Percentiles rank a stretch among this genome's conserved stretches.
These are phyloP conservation scores for Toxotes chatareus DNA, from an alignment of 2,113 vertebrate genomes.

Conservation along the genomic window DNA sequence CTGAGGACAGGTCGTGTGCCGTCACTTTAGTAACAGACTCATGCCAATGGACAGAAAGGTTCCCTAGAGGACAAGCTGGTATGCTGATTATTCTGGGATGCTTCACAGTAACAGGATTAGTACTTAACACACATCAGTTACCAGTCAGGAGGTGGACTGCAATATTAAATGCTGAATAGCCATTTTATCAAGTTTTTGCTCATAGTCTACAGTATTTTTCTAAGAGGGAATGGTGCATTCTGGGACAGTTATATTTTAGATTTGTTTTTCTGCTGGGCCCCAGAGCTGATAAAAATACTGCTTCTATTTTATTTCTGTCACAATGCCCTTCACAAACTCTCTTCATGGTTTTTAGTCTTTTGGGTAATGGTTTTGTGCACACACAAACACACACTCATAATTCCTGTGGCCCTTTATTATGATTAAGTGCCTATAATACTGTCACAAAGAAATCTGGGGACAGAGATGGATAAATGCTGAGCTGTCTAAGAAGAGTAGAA, in stretches of 20 bases:
- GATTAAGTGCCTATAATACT: background rate
- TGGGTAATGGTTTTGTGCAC: background rate
- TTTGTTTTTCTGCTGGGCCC: conserved; percentile 17
- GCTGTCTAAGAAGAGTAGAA: background rate
- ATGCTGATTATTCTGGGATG: conserved; percentile 68
- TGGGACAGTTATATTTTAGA: conserved; percentile 28
- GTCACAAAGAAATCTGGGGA: background rate
- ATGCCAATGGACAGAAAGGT: conserved; percentile 37
- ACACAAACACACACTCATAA: background rate
- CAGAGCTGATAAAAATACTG: conserved; percentile 41
- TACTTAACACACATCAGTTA: conserved; percentile 39
- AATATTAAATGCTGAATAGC: conserved; percentile 24
- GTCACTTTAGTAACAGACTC: conserved; percentile 54
- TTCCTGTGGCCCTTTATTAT: conserved; percentile 7
- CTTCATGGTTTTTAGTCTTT: conserved; percentile 8
- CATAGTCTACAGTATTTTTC: background rate
- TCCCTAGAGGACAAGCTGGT: conserved; percentile 53
- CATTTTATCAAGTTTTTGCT: conserved; percentile 12
- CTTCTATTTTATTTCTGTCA: conserved; percentile 25
- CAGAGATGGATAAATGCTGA: background rate
- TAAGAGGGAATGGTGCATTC: conserved; percentile 5
- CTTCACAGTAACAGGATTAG: conserved; percentile 51
- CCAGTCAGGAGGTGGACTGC: conserved; percentile 7
- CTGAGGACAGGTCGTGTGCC: conserved; percentile 51
- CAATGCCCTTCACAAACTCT: conserved; percentile 48